These are phyloP conservation scores for Podargus strigoides DNA, from an alignment of 2,797 vertebrate genomes.

Conservation along the genomic window DNA sequence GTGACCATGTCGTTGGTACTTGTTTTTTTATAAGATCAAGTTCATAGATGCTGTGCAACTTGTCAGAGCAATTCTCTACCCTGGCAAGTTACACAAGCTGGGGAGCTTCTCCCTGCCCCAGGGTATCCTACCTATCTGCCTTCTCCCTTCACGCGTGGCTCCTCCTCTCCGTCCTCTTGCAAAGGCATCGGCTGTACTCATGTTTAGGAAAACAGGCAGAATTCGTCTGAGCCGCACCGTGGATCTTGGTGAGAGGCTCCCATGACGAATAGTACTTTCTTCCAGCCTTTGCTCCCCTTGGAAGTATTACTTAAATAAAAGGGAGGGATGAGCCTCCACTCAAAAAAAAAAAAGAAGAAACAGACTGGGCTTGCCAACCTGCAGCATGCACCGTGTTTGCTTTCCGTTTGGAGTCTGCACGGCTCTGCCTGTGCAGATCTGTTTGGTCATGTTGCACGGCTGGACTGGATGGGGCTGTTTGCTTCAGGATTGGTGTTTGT, in stretches of 20 bases:
- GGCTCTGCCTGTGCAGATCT: slow-evolving; percentile 9
- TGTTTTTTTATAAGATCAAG: slow-evolving; percentile 52
- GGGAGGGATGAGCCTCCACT: neutral
- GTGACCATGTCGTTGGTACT: slow-evolving; percentile 46
- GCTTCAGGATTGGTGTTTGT: neutral
- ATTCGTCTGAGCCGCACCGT: neutral
- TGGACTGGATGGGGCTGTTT: neutral
- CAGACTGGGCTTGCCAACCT: neutral
- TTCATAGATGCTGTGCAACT: slow-evolving; percentile 36
- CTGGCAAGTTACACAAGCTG: slow-evolving; percentile 35
- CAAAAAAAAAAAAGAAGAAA: too few relatives aligned
- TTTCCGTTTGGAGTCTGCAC: neutral
- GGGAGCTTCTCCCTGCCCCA: neutral
- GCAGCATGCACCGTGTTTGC: neutral
- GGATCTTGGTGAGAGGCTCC: neutral
- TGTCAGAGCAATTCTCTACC: slow-evolving; percentile 26
- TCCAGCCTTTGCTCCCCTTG: neutral
- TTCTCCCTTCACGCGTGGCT: neutral
- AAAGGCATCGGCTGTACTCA: neutral
- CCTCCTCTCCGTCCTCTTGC: neutral
- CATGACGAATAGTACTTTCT: neutral
- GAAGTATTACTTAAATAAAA: neutral
- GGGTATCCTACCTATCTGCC: neutral
- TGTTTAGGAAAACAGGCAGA: neutral
- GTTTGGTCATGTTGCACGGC: neutral